A percentile compares a stretch with the other conserved stretches of the same genome.
phyloP scores from a whole-genome alignment of 2,113 vertebrate genomes.

The Oreochromis niloticus region DNA sequence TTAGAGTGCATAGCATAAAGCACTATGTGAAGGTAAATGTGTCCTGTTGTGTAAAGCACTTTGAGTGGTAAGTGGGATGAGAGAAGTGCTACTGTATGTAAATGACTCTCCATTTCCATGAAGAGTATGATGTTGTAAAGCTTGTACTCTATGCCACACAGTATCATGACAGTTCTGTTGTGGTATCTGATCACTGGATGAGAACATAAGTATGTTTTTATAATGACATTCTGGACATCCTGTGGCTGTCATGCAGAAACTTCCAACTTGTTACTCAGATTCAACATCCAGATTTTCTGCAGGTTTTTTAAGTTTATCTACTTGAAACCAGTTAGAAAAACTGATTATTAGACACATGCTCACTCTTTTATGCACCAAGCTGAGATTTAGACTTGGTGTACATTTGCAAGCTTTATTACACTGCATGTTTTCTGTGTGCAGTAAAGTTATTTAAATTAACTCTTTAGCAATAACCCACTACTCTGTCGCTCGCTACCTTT shows the following conservation, averaged over 20 bases:
- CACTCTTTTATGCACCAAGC: neutral
- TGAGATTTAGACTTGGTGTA: neutral
- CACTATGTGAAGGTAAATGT: neutral
- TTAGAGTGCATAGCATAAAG: neutral
- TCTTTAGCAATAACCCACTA: neutral
- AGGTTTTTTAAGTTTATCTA: neutral
- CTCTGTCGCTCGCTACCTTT: neutral
- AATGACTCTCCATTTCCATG: neutral
- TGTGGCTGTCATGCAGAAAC: neutral
- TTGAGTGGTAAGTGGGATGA: neutral
- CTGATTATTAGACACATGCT: neutral
- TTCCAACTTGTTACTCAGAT: neutral
- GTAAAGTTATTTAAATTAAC: neutral
- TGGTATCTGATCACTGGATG: neutral
- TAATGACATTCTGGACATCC: rapidly evolving
- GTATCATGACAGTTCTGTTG: neutral
- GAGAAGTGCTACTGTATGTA: neutral
- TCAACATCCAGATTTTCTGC: neutral
- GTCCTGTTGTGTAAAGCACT: neutral
- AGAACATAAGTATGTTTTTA: neutral
- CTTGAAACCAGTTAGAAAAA: neutral
- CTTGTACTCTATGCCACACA: neutral
- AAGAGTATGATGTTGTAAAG: neutral
- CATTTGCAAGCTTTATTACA: neutral
- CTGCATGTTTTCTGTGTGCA: neutral